Evolutionary conservation across 2,888 invertebrate species (phyloP).

Genomic region (Pherbina coryleti): DNA sequence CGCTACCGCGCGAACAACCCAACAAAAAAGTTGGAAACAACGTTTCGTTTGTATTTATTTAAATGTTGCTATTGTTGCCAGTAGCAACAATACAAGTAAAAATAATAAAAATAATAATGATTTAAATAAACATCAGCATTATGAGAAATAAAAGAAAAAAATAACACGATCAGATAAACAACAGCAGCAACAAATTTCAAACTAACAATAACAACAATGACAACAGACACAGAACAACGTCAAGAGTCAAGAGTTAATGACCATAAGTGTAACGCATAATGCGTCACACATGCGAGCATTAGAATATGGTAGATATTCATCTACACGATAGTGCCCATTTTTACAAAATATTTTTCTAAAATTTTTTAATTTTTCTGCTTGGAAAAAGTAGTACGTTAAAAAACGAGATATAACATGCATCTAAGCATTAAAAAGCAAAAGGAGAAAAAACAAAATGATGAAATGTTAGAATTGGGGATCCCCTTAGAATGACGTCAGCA

Average conservation of each 20-base stretch:
- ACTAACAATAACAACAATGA: constrained; percentile 7
- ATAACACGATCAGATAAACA: neutral
- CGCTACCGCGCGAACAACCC: neutral
- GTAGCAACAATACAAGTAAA: constrained; percentile 5
- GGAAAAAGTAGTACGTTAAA: too few species aligned
- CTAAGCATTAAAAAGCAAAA: too few species aligned
- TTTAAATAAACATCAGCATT: neutral
- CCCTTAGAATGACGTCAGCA: too few species aligned
- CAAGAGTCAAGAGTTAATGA: constrained; percentile 21
- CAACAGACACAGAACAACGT: neutral
- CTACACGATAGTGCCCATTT: too few species aligned
- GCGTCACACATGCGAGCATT: constrained; percentile 4
- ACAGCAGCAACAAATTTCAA: neutral
- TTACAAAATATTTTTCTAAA: too few species aligned
- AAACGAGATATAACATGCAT: too few species aligned
- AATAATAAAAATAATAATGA: constrained; percentile 18
- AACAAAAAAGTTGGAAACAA: neutral
- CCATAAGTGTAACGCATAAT: neutral
- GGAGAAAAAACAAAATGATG: too few species aligned
- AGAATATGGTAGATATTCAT: neutral
- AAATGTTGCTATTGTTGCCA: constrained; percentile 32
- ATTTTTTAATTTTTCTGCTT: too few species aligned
- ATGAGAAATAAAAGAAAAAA: neutral
- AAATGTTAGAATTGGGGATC: too few species aligned
- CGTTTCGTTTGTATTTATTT: constrained; percentile 11